Percentiles rank a stretch among this genome's conserved stretches.
Evolutionary conservation across 2,113 vertebrate species (phyloP).

Genomic region (Coryphaenoides rupestris): DNA sequence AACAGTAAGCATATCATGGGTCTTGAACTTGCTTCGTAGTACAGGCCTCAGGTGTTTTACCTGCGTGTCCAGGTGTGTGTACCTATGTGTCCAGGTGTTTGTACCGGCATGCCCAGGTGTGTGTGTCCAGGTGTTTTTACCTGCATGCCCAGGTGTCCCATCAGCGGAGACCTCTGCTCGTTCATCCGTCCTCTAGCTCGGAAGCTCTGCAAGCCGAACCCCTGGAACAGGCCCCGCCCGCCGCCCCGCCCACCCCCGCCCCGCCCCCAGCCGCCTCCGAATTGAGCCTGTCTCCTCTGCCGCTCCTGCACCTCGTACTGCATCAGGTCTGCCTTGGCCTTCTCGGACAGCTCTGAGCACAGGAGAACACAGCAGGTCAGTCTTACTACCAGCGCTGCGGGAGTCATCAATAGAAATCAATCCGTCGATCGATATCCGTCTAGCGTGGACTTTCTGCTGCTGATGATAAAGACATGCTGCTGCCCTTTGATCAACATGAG

Average conservation of each 20-base stretch:
- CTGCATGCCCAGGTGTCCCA: conserved; percentile 82
- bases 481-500: too few species aligned
- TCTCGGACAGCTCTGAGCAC: conserved; percentile 88
- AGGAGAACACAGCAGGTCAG: neutral
- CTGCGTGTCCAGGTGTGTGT: too few species aligned
- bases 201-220: conserved; percentile 79
- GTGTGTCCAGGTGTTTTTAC: conserved; percentile 61
- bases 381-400: too few species aligned
- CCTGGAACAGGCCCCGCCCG: conserved; percentile 69
- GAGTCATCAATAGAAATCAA: too few species aligned
- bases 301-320: conserved; percentile 91
- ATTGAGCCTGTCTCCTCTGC: conserved; percentile 83
- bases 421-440: too few species aligned
- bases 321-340: conserved; percentile 88
- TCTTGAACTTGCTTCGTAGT: too few species aligned
- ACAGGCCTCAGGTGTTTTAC: too few species aligned
- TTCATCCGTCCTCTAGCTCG: conserved; percentile 81
- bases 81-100: conserved; percentile 4
- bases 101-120: conserved; percentile 18
- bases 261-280: conserved; percentile 75
- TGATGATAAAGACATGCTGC: too few species aligned
- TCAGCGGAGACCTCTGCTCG: conserved; percentile 80
- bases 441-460: too few species aligned
- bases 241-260: conserved; percentile 74
- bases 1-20: too few species aligned